Percentiles rank a stretch among this genome's conserved stretches.
Evolutionary conservation across 2,888 invertebrate genomes (phyloP).

Genomic region (Dasypogon diadema): DNA sequence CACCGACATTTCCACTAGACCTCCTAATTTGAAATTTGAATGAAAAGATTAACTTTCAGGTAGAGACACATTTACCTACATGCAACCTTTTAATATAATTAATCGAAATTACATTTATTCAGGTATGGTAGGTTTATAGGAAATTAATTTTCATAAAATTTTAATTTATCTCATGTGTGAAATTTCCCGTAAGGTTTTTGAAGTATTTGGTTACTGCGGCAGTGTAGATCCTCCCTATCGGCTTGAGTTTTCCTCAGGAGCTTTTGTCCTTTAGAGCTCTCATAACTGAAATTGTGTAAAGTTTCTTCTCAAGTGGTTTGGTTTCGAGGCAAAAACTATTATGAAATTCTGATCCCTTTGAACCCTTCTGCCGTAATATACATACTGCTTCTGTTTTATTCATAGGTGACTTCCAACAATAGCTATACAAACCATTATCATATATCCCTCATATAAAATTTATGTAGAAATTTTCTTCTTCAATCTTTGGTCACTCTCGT

Average conservation of each 20-base stretch:
- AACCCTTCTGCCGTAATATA: constrained; percentile 24
- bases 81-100: too few species aligned
- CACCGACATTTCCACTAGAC: too few species aligned
- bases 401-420: constrained; percentile 7
- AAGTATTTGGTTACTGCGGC: too few species aligned
- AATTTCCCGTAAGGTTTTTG: too few species aligned
- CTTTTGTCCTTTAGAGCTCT: constrained; percentile 20
- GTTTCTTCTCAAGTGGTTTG: constrained; percentile 32
- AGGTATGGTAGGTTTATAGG: too few species aligned
- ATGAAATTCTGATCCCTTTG: constrained; percentile 36
- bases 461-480: constrained; percentile 23
- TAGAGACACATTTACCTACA: too few species aligned
- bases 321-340: constrained; percentile 20
- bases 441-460: constrained; percentile 37
- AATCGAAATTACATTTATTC: too few species aligned
- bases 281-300: constrained; percentile 29
- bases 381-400: constrained; percentile 25
- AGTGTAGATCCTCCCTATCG: not conserved
- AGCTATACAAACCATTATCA: not conserved
- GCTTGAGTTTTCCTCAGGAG: not conserved
- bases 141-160: too few species aligned
- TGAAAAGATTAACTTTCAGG: too few species aligned
- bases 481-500: too few species aligned
- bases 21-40: too few species aligned
- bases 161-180: too few species aligned